Evolutionary conservation across 2,888 invertebrate genomes (phyloP).

Genomic region (Holacanthella duospinosa): DNA sequence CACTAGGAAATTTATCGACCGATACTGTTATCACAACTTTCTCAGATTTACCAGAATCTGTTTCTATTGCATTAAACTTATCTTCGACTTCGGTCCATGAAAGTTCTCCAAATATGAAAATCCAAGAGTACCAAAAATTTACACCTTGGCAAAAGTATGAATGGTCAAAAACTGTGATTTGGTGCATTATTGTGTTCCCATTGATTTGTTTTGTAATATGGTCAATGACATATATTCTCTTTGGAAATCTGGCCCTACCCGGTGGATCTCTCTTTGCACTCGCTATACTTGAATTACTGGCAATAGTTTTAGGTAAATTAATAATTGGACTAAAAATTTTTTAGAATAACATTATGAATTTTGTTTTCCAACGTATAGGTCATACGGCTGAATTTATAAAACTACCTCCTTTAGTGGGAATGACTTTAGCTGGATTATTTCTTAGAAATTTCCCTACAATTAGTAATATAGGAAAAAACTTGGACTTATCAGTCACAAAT

Average conservation of each 20-base stretch:
- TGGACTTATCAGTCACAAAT: conserved; percentile 14
- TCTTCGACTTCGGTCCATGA: too few species aligned
- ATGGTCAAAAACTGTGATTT: background rate
- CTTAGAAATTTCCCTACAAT: conserved; percentile 29
- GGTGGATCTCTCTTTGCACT: conserved; percentile 30
- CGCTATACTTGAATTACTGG: conserved; percentile 20
- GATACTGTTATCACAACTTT: too few species aligned
- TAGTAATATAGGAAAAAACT: conserved; percentile 19
- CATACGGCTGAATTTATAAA: conserved; percentile 19
- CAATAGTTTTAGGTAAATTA: conserved; percentile 24
- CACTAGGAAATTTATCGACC: too few species aligned
- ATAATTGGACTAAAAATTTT: background rate
- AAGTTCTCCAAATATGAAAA: too few species aligned
- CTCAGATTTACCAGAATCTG: too few species aligned
- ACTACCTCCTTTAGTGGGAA: conserved; percentile 29
- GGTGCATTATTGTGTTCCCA: background rate
- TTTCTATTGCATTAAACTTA: too few species aligned
- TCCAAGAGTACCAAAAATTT: too few species aligned
- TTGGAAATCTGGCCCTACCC: conserved; percentile 25
- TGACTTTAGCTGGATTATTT: conserved; percentile 29
- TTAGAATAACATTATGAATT: background rate
- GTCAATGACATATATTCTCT: conserved; percentile 28
- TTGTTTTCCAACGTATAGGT: conserved; percentile 22
- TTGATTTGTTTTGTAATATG: conserved; percentile 21
- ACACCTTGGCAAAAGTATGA: background rate